Evolutionary conservation across 2,797 vertebrate genomes (phyloP), one percentile per base, ranked within the genome.

Genomic region (Uromys caudimaculatus): DNA sequence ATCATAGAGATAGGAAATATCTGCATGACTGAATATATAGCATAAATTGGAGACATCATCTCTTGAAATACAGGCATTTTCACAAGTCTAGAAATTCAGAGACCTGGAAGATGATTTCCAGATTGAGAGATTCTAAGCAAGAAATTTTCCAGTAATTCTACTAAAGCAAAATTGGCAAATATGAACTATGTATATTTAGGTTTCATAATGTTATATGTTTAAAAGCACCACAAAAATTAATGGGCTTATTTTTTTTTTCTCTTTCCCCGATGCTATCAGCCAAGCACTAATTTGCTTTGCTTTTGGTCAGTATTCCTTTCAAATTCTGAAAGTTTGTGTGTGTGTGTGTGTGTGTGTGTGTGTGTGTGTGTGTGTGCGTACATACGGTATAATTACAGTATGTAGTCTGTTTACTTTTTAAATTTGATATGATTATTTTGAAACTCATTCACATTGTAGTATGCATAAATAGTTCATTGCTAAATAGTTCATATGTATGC

Each of bases 1-100:
- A 17, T 24, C n/a, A 47, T 21, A 47, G 4, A 12, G 62, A 0
- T 76, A 19, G 87, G 32, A 87, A 96, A 52, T 86, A 79, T 69
- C 95, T 94, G 60, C 23, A 58, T 81, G 58, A 95, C 67, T 85
- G 85, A 91, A 87, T 76, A 77, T 10, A 41, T 19, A 91, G 32
- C 32, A 44, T 41, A 8, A 1, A 3, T 3, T 93, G 85, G n/a
- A 73, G 23, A 85, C 83, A 77, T 14, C 5, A 56, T 78, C 3
- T 62, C 3, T 82, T 86, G 54, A 27, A 91, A 86, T 69, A 50
- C 19, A 90, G 1, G 1, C 35, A 76, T n/a, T 77, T 88, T 19
- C 32, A 78, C 32, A 90, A n/a, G 4, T 89, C 17, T 47, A 73
- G 44, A 88, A 92, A 5, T 89, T 95, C 44, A 38, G 77, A 82